Evolutionary conservation across 1,140 invertebrate species (phyloP).

Genomic region (Drosophila yakuba): DNA sequence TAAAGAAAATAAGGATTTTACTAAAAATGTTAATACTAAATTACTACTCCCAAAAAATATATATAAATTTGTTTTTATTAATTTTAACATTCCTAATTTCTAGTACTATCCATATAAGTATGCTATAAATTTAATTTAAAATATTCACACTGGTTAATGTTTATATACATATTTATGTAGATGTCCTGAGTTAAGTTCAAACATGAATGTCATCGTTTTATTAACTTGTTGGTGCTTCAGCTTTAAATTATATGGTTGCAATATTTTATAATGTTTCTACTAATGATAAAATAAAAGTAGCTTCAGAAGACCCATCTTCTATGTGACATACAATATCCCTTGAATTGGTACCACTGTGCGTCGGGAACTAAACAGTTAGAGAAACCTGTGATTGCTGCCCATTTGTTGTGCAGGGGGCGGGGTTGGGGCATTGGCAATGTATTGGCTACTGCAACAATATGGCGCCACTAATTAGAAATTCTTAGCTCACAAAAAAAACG

Average conservation of each 20-base stretch:
- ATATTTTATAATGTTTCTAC: no score
- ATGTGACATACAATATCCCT: neutral
- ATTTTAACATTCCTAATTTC: neutral
- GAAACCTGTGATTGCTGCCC: constrained; percentile 36
- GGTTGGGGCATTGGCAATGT: constrained; percentile 8
- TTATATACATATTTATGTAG: no score
- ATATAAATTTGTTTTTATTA: neutral
- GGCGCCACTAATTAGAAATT: constrained; percentile 83
- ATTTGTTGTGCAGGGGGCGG: constrained; percentile 21
- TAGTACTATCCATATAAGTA: neutral
- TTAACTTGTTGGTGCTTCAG: no score
- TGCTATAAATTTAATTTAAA: neutral
- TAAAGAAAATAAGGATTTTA: no score
- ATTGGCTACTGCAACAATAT: constrained; percentile 72
- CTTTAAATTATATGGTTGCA: no score
- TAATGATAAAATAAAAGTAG: no score
- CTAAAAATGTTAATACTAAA: no score
- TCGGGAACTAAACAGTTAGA: constrained; percentile 49
- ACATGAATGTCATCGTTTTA: no score
- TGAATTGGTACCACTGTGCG: neutral
- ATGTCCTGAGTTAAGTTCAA: no score
- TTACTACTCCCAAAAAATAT: no score
- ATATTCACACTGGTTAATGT: no score
- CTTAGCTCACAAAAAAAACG: constrained; percentile 73
- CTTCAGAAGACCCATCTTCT: neutral